Evolutionary conservation across 1,140 invertebrate genomes (phyloP).

Genomic region (Drosophila yakuba): DNA sequence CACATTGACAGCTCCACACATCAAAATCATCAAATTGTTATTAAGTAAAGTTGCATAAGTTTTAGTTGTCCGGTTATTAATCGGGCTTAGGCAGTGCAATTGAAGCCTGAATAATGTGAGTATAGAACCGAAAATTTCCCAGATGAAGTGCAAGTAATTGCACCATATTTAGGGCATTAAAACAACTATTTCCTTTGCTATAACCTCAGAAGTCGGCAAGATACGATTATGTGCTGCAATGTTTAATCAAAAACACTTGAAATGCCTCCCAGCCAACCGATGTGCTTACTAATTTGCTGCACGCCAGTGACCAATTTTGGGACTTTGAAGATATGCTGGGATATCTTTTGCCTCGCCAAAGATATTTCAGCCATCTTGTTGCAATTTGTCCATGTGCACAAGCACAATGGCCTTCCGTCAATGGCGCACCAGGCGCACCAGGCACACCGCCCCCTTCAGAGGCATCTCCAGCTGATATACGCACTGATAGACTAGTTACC

Average conservation of each 20-base stretch:
- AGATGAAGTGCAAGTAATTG: background rate
- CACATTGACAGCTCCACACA: too few species aligned
- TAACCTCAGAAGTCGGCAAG: background rate
- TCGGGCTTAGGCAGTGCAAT: background rate
- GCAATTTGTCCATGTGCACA: conserved; percentile 66
- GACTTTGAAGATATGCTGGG: conserved; percentile 14
- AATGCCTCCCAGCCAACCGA: background rate
- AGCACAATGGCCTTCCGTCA: conserved; percentile 28
- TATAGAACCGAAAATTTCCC: background rate
- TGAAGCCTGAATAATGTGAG: background rate
- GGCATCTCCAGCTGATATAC: conserved; percentile 38
- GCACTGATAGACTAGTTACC: conserved; percentile 68
- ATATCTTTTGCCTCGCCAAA: conserved; percentile 47
- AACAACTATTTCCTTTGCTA: conserved; percentile 1
- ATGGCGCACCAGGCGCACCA: background rate
- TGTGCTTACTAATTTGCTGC: conserved; percentile 2
- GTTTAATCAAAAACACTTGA: conserved; percentile 35
- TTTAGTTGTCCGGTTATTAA: background rate
- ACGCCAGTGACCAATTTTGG: conserved; percentile 1
- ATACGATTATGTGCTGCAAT: background rate
- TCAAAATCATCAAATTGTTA: background rate
- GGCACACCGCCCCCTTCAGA: conserved; percentile 6
- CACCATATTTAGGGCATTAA: background rate
- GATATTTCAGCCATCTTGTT: conserved; percentile 59
- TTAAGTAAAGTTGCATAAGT: background rate